phyloP scores from a whole-genome alignment of 1,140 invertebrate species.

The Megathymus violae region DNA sequence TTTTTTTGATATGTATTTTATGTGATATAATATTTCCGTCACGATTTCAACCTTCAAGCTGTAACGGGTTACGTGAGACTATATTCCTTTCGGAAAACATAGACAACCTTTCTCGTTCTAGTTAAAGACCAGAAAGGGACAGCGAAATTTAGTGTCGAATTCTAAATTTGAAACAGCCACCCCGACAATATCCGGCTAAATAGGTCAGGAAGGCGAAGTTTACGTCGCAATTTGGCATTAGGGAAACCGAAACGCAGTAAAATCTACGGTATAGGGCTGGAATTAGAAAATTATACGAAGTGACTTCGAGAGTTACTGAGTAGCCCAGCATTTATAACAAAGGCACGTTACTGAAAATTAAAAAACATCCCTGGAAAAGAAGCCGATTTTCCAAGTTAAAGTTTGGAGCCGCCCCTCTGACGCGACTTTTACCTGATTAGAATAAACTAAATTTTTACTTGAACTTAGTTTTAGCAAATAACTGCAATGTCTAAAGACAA shows the following conservation, averaged over 20 bases:
- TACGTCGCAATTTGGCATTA: slow-evolving; percentile 71
- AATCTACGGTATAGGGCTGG: slow-evolving; percentile 64
- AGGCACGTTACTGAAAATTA: slow-evolving; percentile 30
- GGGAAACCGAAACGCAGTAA: slow-evolving; percentile 76
- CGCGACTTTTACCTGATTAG: background rate
- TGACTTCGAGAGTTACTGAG: slow-evolving; percentile 36
- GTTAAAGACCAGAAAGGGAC: slow-evolving; percentile 48
- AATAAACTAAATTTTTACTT: slow-evolving; percentile 31
- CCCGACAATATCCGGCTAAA: slow-evolving; percentile 72
- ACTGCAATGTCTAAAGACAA: slow-evolving; percentile 2
- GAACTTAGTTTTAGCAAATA: slow-evolving; percentile 6
- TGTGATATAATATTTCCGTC: no score
- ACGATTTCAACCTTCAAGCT: no score
- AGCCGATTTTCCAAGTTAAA: slow-evolving; percentile 23
- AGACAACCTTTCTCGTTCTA: slow-evolving; percentile 47
- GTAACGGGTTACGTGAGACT: slow-evolving; percentile 25
- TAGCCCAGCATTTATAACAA: slow-evolving; percentile 34
- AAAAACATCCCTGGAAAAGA: slow-evolving; percentile 24
- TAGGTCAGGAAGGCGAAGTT: slow-evolving; percentile 82
- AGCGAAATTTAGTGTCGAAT: slow-evolving; percentile 51
- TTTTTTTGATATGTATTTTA: background rate
- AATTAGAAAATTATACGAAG: slow-evolving; percentile 77
- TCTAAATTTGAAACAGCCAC: slow-evolving; percentile 66
- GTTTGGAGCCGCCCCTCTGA: slow-evolving; percentile 9
- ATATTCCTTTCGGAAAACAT: slow-evolving; percentile 50